phyloP scores from a whole-genome alignment of 2,797 vertebrate species.

The Gadopsis marmoratus region DNA sequence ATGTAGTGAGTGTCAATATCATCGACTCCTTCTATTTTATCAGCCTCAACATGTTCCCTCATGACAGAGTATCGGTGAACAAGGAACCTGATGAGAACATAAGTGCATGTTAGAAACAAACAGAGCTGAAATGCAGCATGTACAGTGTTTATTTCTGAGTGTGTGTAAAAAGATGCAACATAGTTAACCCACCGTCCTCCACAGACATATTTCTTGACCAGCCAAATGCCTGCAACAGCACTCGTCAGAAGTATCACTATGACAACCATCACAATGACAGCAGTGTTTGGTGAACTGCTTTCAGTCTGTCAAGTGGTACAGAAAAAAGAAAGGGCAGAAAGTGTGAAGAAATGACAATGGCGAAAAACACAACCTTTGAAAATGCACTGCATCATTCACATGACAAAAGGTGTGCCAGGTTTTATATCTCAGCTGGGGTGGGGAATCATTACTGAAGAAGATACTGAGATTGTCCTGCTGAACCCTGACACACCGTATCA shows the following conservation, averaged over 20 bases:
- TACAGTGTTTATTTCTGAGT: neutral
- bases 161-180: neutral
- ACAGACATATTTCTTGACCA: constrained; percentile 95
- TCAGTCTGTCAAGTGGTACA: constrained; percentile 65
- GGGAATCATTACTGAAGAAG: neutral
- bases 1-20: constrained; percentile 81
- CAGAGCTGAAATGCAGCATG: neutral
- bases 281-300: constrained; percentile 77
- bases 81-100: constrained; percentile 87
- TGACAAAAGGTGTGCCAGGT: neutral
- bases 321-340: constrained; percentile 6
- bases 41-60: constrained; percentile 89
- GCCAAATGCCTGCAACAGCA: constrained; percentile 83
- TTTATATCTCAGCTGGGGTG: neutral
- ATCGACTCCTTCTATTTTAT: constrained; percentile 89
- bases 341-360: neutral
- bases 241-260: constrained; percentile 87
- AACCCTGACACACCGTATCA: neutral
- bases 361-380: neutral
- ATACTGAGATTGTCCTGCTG: neutral
- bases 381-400: neutral
- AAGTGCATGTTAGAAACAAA: constrained; percentile 10
- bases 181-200: constrained; percentile 90
- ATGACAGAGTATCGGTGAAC: constrained; percentile 94
- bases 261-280: constrained; percentile 87